Evolutionary conservation across 2,797 vertebrate species (phyloP).

Genomic region (Xyrichtys novacula): DNA sequence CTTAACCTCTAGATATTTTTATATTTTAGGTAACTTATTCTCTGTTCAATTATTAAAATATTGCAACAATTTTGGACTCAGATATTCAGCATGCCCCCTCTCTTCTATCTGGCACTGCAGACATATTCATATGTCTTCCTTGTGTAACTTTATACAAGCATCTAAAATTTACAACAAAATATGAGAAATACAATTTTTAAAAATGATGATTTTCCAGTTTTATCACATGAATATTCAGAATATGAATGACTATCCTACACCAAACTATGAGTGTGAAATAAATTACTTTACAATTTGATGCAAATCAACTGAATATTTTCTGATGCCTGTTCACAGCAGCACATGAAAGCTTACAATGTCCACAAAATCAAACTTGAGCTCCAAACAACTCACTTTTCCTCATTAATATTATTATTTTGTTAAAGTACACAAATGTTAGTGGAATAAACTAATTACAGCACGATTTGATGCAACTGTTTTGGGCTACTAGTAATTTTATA

Average conservation of each 20-base stretch:
- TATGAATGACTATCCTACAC: background rate
- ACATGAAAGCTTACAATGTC: slow-evolving; percentile 1
- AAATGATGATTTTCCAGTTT: background rate
- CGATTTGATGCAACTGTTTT: too few relatives aligned
- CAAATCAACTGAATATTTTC: slow-evolving; percentile 4
- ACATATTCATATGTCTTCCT: slow-evolving; percentile 40
- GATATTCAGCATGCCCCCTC: slow-evolving; percentile 32
- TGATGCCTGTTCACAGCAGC: background rate
- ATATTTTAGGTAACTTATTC: slow-evolving; percentile 4
- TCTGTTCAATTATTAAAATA: slow-evolving; percentile 5
- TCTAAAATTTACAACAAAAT: slow-evolving; percentile 32
- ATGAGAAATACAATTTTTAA: slow-evolving; percentile 7
- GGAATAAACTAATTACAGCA: too few relatives aligned
- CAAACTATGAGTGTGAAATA: background rate
- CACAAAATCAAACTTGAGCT: background rate
- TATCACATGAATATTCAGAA: slow-evolving; percentile 5
- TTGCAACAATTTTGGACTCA: slow-evolving; percentile 22
- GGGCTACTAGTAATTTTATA: too few relatives aligned
- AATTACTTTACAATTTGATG: slow-evolving; percentile 6
- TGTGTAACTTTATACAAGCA: slow-evolving; percentile 29
- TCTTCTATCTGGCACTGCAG: slow-evolving; percentile 49
- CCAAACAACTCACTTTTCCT: slow-evolving; percentile 2
- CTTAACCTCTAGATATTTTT: slow-evolving; percentile 1
- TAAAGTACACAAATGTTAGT: too few relatives aligned
- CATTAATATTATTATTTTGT: slow-evolving; percentile 3